Evolutionary conservation across 2,888 invertebrate genomes (phyloP).

Genomic region (Zele albiditarsus): DNA sequence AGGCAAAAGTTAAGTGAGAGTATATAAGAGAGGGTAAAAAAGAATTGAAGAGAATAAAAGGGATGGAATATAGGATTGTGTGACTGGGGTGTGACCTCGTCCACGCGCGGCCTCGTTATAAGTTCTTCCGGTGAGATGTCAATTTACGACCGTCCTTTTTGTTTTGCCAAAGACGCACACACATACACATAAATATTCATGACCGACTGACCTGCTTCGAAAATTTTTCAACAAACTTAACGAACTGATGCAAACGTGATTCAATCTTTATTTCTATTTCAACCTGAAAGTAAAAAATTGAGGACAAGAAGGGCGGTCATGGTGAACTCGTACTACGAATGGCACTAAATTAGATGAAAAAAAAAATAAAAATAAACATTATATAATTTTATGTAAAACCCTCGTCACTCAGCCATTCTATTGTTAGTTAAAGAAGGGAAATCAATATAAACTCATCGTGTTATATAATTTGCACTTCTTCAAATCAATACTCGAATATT

Average conservation of each 20-base stretch:
- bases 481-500: constrained; percentile 6
- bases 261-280: not conserved
- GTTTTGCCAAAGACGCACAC: constrained; percentile 15
- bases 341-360: not conserved
- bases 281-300: not conserved
- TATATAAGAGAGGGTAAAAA: not conserved
- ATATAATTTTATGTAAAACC: not conserved
- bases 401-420: constrained; percentile 10
- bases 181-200: constrained; percentile 12
- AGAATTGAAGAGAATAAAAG: not conserved
- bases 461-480: not conserved
- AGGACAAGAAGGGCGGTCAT: not conserved
- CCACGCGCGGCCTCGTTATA: constrained; percentile 28
- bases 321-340: not conserved
- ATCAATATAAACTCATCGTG: constrained; percentile 1
- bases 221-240: constrained; percentile 2
- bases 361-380: not conserved
- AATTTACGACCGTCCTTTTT: constrained; percentile 31
- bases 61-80: not conserved
- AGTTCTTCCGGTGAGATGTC: constrained; percentile 31
- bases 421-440: not conserved
- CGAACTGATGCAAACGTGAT: not conserved
- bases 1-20: not conserved
- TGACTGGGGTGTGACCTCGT: constrained; percentile 31
- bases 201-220: constrained; percentile 12